Conservation (phyloP, 1,140 invertebrate species). For the Habropoda laboriosa region DNA sequence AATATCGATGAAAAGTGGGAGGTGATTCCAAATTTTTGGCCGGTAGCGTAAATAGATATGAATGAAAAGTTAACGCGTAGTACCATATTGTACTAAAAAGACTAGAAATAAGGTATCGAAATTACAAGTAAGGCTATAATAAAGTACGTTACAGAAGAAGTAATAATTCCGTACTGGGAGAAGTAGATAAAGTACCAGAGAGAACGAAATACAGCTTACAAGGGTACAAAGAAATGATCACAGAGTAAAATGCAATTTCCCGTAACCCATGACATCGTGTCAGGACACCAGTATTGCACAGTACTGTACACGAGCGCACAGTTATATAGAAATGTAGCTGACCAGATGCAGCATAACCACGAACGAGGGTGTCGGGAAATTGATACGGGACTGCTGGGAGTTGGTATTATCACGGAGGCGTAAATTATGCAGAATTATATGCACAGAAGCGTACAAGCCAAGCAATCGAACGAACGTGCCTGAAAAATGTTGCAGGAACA, state of each 20-base stretch:
- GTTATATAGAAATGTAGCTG: conserved; percentile 23
- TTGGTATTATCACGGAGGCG: conserved; percentile 20
- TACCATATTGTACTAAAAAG: no score
- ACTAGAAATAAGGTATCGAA: no score
- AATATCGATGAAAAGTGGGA: no score
- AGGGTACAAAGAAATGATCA: background rate
- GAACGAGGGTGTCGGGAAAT: conserved; percentile 29
- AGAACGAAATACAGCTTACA: no score
- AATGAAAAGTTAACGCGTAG: no score
- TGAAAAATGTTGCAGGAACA: background rate
- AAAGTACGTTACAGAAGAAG: no score
- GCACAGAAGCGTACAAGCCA: background rate
- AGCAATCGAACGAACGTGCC: conserved; percentile 3
- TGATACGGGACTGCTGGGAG: conserved; percentile 39
- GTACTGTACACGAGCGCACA: background rate
- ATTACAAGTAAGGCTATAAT: no score
- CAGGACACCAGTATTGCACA: background rate
- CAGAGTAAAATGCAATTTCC: background rate
- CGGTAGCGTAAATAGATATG: no score
- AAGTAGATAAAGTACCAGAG: no score
- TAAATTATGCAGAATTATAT: conserved; percentile 36
- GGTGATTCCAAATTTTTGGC: no score
- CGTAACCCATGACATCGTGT: background rate
- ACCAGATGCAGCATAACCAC: conserved; percentile 16
- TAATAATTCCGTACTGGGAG: no score